These are phyloP conservation scores for Cecidostiba fungosa DNA, from an alignment of 2,888 invertebrate genomes.

Conservation along the genomic window DNA sequence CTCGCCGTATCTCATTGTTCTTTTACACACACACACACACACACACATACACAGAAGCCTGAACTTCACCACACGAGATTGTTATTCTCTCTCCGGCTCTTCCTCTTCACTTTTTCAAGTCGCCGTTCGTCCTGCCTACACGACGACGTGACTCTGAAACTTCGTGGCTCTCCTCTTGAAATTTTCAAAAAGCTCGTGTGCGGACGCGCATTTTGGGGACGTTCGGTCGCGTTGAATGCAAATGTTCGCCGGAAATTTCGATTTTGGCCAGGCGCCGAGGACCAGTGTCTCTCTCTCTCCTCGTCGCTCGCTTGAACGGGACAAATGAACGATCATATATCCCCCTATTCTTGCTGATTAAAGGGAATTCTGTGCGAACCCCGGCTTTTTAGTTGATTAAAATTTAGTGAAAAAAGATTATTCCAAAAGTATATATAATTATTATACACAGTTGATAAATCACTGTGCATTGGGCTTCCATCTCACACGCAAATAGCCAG, in stretches of 20 bases:
- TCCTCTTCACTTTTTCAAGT: conserved; percentile 50
- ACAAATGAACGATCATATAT: conserved; percentile 38
- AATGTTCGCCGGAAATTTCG: conserved; percentile 41
- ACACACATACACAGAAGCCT: no score
- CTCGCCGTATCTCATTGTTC: not conserved
- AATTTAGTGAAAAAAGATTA: not conserved
- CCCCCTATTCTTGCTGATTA: conserved; percentile 28
- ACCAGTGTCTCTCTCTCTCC: not conserved
- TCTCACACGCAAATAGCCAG: not conserved
- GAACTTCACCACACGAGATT: conserved; percentile 12
- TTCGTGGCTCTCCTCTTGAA: conserved; percentile 36
- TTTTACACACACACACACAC: conserved; percentile 18
- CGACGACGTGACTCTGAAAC: conserved; percentile 55
- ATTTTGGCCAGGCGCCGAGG: conserved; percentile 47
- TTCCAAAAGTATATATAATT: not conserved
- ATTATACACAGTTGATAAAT: not conserved
- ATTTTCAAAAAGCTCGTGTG: conserved; percentile 47
- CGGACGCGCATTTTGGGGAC: conserved; percentile 35
- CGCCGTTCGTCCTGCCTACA: conserved; percentile 33
- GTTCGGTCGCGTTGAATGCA: conserved; percentile 39
- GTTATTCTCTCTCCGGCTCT: conserved; percentile 35
- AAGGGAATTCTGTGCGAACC: not conserved
- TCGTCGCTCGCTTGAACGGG: not conserved
- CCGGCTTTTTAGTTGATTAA: conserved; percentile 17
- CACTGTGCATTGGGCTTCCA: not conserved